Evolutionary conservation across 2,888 invertebrate species (phyloP).

Genomic region (Drosophila lacicola): DNA sequence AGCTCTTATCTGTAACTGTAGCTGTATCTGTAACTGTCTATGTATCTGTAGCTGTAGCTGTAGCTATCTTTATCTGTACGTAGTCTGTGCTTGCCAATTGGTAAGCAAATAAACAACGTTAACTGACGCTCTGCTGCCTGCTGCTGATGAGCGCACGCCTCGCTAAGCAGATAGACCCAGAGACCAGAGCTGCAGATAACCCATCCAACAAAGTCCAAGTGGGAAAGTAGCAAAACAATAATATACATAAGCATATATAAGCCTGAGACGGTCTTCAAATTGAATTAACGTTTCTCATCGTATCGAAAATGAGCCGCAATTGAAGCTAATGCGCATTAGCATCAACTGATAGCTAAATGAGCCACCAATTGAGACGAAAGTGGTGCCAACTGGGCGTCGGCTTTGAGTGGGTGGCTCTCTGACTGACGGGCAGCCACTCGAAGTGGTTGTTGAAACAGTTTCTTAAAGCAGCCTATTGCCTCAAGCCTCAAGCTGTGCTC

Average conservation of each 20-base stretch:
- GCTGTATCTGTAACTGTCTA: constrained; percentile 12
- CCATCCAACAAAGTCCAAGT: constrained; percentile 10
- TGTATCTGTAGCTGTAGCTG: constrained; percentile 22
- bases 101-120: constrained; percentile 72
- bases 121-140: constrained; percentile 5
- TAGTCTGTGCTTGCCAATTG: constrained; percentile 62
- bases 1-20: constrained; percentile 55
- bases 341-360: constrained; percentile 34
- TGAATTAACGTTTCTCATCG: constrained; percentile 56
- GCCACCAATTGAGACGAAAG: constrained; percentile 44
- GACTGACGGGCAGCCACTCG: constrained; percentile 4
- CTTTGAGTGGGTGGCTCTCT: constrained; percentile 27
- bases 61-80: constrained; percentile 30
- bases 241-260: constrained; percentile 2
- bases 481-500: background rate
- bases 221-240: background rate
- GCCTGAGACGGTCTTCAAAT: constrained; percentile 44
- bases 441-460: constrained; percentile 28
- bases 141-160: constrained; percentile 38
- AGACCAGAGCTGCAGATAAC: constrained; percentile 29
- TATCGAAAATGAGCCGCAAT: constrained; percentile 62
- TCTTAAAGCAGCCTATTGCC: background rate
- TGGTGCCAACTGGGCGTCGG: constrained; percentile 29
- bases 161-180: constrained; percentile 39
- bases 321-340: constrained; percentile 65